Base-by-base conservation (phyloP, 1,140 invertebrate species). In the Lepidotrigona ventralis region DNA sequence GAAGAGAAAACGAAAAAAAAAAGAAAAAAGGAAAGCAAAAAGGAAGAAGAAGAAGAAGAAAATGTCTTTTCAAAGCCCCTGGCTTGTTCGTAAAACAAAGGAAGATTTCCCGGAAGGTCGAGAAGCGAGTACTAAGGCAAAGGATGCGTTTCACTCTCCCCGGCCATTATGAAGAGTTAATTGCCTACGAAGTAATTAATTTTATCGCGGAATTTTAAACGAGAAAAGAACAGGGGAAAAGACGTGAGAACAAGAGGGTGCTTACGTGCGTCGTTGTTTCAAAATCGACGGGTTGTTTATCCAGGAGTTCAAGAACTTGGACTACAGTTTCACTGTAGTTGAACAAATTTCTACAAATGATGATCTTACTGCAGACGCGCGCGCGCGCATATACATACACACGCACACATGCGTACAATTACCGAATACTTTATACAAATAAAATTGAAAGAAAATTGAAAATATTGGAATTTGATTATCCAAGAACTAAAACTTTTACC, bases 61-160 rank as follows among this genome's bases (percentile, higher is more conserved):
- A 46, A 46, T 46, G 51, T 80, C 60, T 84, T 80, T 74, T 74
- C 78, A 74, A 70, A 79, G 66, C 56, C 26, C 5, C 19, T 46
- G 33, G 46, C 66, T 79, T 66, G 68, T 83, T 23, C 39, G n/a
- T 29, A 17, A 70, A 70, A 82, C 81, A 82, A 82, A 78, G 39
- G 26, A 63, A 82, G 64, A 51, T 70, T 77, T 68, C 51, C 26
- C 54, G 64, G 54, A 60, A 70, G 58, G 73, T 66, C 73, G 51
- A 77, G 58, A 14, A 58, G 73, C 56, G 68, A 60, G 33, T 33
- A 33, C 79, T 54, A 79, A 70, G 33, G 73, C 58, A 29, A 60
- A 79, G 71, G 58, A 74, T 60, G 60, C 14, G 33, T 81, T 80
- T 72, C 26, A 2, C 26, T 74, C 33, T 29, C 33, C 58, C 58